These are phyloP conservation scores for Oxycera nigricornis DNA, from an alignment of 2,888 invertebrate genomes.

Conservation along the genomic window DNA sequence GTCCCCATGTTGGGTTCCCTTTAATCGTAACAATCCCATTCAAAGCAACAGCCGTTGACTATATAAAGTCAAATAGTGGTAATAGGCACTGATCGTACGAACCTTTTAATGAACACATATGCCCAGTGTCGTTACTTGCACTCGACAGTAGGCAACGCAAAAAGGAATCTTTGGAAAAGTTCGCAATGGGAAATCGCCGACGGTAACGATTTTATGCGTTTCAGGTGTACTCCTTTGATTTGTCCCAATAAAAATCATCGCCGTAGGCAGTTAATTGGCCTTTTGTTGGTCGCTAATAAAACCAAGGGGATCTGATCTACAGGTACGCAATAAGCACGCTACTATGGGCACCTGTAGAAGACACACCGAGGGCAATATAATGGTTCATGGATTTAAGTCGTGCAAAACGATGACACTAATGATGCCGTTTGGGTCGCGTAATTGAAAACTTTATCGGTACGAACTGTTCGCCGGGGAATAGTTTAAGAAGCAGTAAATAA, in stretches of 20 bases:
- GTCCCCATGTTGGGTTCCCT: neutral
- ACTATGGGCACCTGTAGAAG: constrained; percentile 8
- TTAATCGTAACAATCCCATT: neutral
- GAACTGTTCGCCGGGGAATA: no score
- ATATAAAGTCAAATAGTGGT: constrained; percentile 49
- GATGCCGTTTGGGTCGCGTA: constrained; percentile 37
- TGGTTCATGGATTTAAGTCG: constrained; percentile 34
- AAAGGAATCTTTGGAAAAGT: neutral
- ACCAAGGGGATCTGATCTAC: constrained; percentile 42
- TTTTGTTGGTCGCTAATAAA: constrained; percentile 54
- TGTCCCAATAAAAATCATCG: constrained; percentile 49
- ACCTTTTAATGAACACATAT: constrained; percentile 51
- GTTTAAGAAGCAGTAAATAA: no score
- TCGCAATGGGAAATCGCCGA: constrained; percentile 31
- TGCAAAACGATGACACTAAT: constrained; percentile 35
- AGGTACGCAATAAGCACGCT: neutral
- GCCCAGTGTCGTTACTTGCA: constrained; percentile 19
- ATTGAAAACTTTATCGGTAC: constrained; percentile 37
- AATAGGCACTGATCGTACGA: constrained; percentile 49
- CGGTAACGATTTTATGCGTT: constrained; percentile 38
- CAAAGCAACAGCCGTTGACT: constrained; percentile 15
- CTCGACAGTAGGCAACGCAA: neutral
- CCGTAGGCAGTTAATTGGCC: constrained; percentile 59
- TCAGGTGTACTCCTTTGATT: constrained; percentile 41
- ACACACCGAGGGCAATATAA: neutral